A percentile compares a stretch with the other conserved stretches of the same genome.
These are phyloP conservation scores for Epistrophella euchroma DNA, from an alignment of 2,888 invertebrate species.

Conservation along the genomic window DNA sequence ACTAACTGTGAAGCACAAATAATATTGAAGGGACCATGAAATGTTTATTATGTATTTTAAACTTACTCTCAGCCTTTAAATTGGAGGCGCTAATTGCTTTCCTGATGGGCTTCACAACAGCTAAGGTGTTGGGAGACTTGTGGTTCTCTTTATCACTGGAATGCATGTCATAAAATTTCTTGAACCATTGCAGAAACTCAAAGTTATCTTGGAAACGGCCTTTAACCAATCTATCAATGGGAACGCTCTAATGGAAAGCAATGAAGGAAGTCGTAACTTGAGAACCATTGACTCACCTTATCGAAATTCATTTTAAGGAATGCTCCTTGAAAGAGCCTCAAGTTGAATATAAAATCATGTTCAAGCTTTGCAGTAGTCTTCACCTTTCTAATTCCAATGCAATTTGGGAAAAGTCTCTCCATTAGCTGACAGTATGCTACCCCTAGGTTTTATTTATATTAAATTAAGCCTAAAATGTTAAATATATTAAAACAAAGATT, in stretches of 20 bases:
- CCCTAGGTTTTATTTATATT: slow-evolving; percentile 84
- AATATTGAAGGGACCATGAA: not conserved
- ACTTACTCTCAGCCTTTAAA: slow-evolving; percentile 46
- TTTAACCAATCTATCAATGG: slow-evolving; percentile 90
- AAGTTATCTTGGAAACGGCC: slow-evolving; percentile 99
- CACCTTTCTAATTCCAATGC: slow-evolving; percentile 94
- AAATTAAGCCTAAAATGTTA: not conserved
- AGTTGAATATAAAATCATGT: slow-evolving; percentile 99
- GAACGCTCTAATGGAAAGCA: slow-evolving; percentile 79
- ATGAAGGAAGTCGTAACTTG: slow-evolving; percentile 12
- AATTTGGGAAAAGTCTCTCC: slow-evolving; percentile 97
- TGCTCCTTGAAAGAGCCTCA: slow-evolving; percentile 97
- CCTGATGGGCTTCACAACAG: slow-evolving; percentile 57
- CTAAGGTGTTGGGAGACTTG: slow-evolving; percentile 72
- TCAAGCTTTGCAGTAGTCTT: slow-evolving; percentile 98
- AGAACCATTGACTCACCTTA: slow-evolving; percentile 88
- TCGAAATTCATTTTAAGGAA: slow-evolving; percentile 98
- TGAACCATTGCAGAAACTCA: slow-evolving; percentile 99
- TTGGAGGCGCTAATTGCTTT: slow-evolving; percentile 64
- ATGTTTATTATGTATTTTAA: not conserved
- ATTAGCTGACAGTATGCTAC: slow-evolving; percentile 99
- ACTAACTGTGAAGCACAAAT: slow-evolving; percentile 5
- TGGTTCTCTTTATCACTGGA: slow-evolving; percentile 91
- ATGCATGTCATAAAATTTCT: slow-evolving; percentile 99
- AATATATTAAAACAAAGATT: not conserved